phyloP scores from a whole-genome alignment of 2,797 vertebrate genomes.

The Gouania willdenowi region DNA sequence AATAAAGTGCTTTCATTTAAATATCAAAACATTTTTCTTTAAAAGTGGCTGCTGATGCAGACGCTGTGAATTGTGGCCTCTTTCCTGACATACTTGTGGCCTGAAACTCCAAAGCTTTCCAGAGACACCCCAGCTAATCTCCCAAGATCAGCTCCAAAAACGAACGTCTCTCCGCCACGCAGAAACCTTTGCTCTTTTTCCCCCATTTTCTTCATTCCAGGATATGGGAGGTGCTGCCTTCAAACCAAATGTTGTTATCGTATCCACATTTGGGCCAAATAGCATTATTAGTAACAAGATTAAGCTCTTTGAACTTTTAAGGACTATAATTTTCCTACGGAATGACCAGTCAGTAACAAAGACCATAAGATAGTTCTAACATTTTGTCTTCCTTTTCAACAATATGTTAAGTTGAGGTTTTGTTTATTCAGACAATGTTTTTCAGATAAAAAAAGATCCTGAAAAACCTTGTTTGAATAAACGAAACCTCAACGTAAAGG shows the following conservation, averaged over 20 bases:
- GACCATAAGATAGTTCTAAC: slow-evolving; percentile 30
- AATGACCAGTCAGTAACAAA: slow-evolving; percentile 38
- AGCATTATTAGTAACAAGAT: slow-evolving; percentile 53
- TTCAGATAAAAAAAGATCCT: too few relatives aligned
- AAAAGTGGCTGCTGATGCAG: slow-evolving; percentile 51
- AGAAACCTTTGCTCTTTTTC: slow-evolving; percentile 40
- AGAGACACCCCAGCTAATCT: slow-evolving; percentile 61
- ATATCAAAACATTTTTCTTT: slow-evolving; percentile 40
- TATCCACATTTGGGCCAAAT: slow-evolving; percentile 44
- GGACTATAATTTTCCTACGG: slow-evolving; percentile 29
- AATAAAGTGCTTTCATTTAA: slow-evolving; percentile 15
- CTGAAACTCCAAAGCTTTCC: slow-evolving; percentile 70
- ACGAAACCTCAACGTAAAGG: too few relatives aligned
- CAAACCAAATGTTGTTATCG: slow-evolving; percentile 40
- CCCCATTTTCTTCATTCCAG: slow-evolving; percentile 51
- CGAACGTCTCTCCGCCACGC: slow-evolving; percentile 45
- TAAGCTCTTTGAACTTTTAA: slow-evolving; percentile 18
- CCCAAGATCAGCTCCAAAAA: slow-evolving; percentile 53
- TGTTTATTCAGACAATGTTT: too few relatives aligned
- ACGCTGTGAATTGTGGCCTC: slow-evolving; percentile 69
- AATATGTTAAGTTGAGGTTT: too few relatives aligned
- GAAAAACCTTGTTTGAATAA: too few relatives aligned
- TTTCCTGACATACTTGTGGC: slow-evolving; percentile 79
- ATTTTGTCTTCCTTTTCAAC: slow-evolving; percentile 44
- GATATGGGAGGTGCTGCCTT: slow-evolving; percentile 56